Base-by-base conservation (phyloP, 2,113 vertebrate species). In the Chloebia gouldiae region DNA sequence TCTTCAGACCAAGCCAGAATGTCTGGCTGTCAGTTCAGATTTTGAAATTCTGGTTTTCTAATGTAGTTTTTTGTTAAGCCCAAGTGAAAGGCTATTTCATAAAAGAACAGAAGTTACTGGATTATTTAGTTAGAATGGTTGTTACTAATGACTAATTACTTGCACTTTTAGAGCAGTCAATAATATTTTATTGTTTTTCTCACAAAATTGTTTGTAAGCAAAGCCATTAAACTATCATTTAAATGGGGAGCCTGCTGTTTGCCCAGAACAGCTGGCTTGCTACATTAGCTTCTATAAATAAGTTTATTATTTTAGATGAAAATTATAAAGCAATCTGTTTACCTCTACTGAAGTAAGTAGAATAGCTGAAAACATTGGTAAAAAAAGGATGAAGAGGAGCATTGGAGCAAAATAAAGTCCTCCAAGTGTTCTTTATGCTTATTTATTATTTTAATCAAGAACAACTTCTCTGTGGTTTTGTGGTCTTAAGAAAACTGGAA, bases 271-370 rank as follows among this genome's bases (percentile, higher is more conserved):
- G 66, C 68, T 72, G 60, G 56, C 30, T 69, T 18, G 10, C 84
- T 94, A 78, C 42, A 85, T 94, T 94, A 81, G n/a, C 75, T 88
- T 81, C 90, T 94, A 80, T 80, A 86, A 92, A 94, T 77, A 88
- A 81, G 30, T 68, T 81, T 86, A 96, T 93, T 91, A 82, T 90
- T 96, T 94, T 83, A 65, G 56, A 81, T 68, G 27, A 60, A 95
- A 93, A 68, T 92, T 90, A 66, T 44, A 96, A 96, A 90, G 50
- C 80, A 92, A 61, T 88, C 24, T 90, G 42, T 91, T 95, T 91
- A 56, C 50, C 35, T 88, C 73, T 73, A 19, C 47, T 15, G 30
- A 71, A 79, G 7, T 66, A 63, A 64, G 53, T 27, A 83, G 61
- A 84, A 64, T 82, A 63, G 70, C 51, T 95, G 89, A 89, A 92